A percentile compares a stretch with the other conserved stretches of the same genome.
Evolutionary conservation across 1,140 invertebrate genomes (phyloP).

Genomic region (Akabosia matsudoensis): DNA sequence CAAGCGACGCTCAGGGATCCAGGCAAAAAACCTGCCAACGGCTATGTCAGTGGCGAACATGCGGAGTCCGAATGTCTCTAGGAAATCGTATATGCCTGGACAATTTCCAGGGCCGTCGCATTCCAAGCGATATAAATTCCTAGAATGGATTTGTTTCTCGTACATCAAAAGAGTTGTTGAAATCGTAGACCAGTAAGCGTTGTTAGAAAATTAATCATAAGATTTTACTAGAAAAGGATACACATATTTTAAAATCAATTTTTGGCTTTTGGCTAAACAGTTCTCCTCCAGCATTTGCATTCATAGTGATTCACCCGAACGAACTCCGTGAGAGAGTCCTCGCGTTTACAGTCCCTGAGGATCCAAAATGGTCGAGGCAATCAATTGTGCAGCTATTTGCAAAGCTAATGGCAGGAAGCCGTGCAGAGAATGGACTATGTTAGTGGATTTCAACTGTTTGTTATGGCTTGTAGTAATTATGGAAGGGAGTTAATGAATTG

Average conservation of each 20-base stretch:
- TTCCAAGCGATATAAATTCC: constrained; percentile 69
- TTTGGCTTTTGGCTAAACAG: constrained; percentile 55
- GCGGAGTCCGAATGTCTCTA: constrained; percentile 35
- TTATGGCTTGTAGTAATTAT: too few relatives aligned
- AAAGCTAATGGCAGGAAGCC: constrained; percentile 37
- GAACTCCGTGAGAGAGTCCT: constrained; percentile 83
- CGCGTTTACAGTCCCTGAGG: constrained; percentile 68
- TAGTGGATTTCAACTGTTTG: too few relatives aligned
- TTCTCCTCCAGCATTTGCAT: constrained; percentile 84
- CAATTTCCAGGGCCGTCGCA: background rate
- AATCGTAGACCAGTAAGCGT: constrained; percentile 74
- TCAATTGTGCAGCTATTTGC: constrained; percentile 36
- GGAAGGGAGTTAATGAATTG: background rate
- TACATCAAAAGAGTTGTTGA: constrained; percentile 87
- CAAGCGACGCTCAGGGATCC: constrained; percentile 28
- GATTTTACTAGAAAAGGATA: constrained; percentile 40
- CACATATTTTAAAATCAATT: constrained; percentile 30
- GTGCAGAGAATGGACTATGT: constrained; percentile 43
- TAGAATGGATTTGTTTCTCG: constrained; percentile 80
- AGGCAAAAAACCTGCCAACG: constrained; percentile 25
- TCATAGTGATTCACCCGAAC: constrained; percentile 75
- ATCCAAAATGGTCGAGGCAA: constrained; percentile 26
- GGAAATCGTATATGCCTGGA: constrained; percentile 38
- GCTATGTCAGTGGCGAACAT: constrained; percentile 41
- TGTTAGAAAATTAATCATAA: background rate